Evolutionary conservation across 2,113 vertebrate species (phyloP), one percentile per base, ranked within the genome.

Genomic region (Rhombomys opimus): DNA sequence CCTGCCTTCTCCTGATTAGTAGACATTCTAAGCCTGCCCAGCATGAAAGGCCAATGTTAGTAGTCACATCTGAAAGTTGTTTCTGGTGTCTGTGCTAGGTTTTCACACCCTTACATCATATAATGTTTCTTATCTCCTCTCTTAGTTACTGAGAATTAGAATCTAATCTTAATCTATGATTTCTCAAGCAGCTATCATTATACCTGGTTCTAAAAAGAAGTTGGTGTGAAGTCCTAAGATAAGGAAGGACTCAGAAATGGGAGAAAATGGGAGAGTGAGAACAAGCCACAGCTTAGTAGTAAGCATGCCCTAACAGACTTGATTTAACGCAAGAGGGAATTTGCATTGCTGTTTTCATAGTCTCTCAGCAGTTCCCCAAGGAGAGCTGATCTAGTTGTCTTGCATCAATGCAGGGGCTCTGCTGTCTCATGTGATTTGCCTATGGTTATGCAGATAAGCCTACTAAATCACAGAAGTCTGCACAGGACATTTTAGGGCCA

Each of bases 91-190:
- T 41, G n/a, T 25, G 77, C 9, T 38, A 68, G 32, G 11, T 23
- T 67, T 52, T 75, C 75, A 32, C 17, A 38, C 35, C 32, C 23
- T 67, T 92, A 46, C 73, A 25, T 82, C 32, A 57, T 67, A 20
- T 30, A 4, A 78, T 72, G 87, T 89, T 65, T 86, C 63, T 96
- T 87, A 86, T 90, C 13, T 89, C 72, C 12, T 59, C 17, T 81
- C 41, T 22, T 5, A 73, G 35, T 18, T 94, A 22, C 90, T 84
- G 93, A 86, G 41, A 80, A 88, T 95, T 91, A 81, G 35, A 92
- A 89, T 11, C 32, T 32, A 23, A 87, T 12, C 38, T 95, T 86
- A 57, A 87, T 61, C 20, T 54, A 10, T 38, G 7, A n/a, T 30
- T 76, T 89, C 38, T 86, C 54, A 3, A 86, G 22, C 27, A 81